Base-by-base conservation (phyloP, 2,797 vertebrate species). In the Malacoctenus gilli region DNA sequence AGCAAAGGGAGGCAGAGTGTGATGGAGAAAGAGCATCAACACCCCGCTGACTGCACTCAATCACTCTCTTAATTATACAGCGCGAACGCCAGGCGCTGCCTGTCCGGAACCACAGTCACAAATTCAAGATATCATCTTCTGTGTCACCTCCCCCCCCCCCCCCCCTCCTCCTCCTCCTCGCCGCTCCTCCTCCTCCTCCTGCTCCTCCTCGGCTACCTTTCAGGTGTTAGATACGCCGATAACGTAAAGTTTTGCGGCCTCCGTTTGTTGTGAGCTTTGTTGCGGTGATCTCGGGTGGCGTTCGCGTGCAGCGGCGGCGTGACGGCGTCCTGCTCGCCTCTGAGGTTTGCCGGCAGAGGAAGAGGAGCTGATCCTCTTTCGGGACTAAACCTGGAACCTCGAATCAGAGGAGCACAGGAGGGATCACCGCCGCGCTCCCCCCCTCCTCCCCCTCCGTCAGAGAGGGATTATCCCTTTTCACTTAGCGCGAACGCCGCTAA, bases 11-110 rank as follows among this genome's bases (percentile, higher is more conserved):
- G 36, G 22, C 30, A 68, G 47, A 56, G 85, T 63, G 74, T 53
- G 81, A 84, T 73, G 53, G 75, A 63, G 72, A 82, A 80, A 82
- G 80, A 78, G 75, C 81, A 85, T 87, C 86, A 84, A 82, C 65
- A 52, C 72, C 65, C 66, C 72, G 83, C 89, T 74, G 85, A 80
- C 82, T 61, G 72, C 83, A 80, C 72, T 80, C 82, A 76, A 89
- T 92, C 80, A 81, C 69, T 61, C 49, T 37, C 64, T 81, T 82
- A 91, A 94, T 93, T 91, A 93, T 89, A 87, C 91, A 89, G 86
- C 57, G 84, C 53, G 72, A 87, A 87, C 85, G 83, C 87, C 81
- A 89, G 89, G 88, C 38, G 49, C 66, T 82, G 63, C 80, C 61
- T 79, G 87, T 64, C 74, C 30, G 81, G 49, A 80, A 46, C 80